These are phyloP conservation scores for Argyra leucocephala DNA, from an alignment of 2,888 invertebrate genomes.

Conservation along the genomic window DNA sequence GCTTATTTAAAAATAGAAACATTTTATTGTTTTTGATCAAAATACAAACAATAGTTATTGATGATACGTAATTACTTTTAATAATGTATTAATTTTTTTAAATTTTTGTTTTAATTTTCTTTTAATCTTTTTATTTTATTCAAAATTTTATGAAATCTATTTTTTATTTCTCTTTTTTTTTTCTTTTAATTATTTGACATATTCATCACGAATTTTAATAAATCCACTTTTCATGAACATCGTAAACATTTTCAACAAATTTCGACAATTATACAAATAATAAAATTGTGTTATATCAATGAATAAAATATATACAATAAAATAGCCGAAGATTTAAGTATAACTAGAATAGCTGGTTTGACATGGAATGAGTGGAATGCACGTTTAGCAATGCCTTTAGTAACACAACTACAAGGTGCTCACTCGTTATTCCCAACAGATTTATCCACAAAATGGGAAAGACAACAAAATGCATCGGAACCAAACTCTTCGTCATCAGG, in stretches of 20 bases:
- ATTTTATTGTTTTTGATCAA: slow-evolving; percentile 9
- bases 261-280: slow-evolving; percentile 14
- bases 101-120: slow-evolving; percentile 24
- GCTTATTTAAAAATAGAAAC: not conserved
- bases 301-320: slow-evolving; percentile 13
- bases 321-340: slow-evolving; percentile 58
- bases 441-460: slow-evolving; percentile 37
- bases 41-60: not conserved
- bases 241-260: slow-evolving; percentile 12
- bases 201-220: slow-evolving; percentile 12
- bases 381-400: slow-evolving; percentile 62
- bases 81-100: slow-evolving; percentile 19
- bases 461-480: slow-evolving; percentile 27
- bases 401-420: slow-evolving; percentile 49
- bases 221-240: slow-evolving; percentile 15
- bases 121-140: slow-evolving; percentile 19
- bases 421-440: slow-evolving; percentile 43
- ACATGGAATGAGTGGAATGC: slow-evolving; percentile 68
- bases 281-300: slow-evolving; percentile 10
- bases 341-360: slow-evolving; percentile 58
- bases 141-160: not conserved
- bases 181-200: slow-evolving; percentile 13
- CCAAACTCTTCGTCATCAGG: slow-evolving; percentile 26
- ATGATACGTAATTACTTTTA: not conserved
- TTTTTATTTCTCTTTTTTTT: slow-evolving; percentile 11